Base-by-base conservation (phyloP, 2,797 vertebrate species). In the Tragelaphus eurycerus region DNA sequence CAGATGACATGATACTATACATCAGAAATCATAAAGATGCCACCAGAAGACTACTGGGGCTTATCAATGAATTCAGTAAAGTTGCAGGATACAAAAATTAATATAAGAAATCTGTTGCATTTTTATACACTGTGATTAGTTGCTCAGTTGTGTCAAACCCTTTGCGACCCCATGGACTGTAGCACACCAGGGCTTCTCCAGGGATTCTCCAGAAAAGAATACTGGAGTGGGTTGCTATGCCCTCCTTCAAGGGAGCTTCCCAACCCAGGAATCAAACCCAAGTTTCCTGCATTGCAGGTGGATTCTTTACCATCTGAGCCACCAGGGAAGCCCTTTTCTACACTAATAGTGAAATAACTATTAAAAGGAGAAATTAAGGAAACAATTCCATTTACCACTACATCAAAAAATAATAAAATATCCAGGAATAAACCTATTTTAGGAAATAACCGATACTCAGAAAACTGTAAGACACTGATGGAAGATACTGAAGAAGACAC, bases 141-240 rank as follows among this genome's bases (percentile, higher is more conserved):
- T 3, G 0, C n/a, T 71, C n/a, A 38, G 64, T 71, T 1, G 0
- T 71, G n/a, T 11, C 19, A 71, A 71, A 38, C 64, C 38, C 64
- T 71, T 23, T 71, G n/a, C 0, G 4, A 38, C n/a, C 9, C 64
- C 10, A 71, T 23, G 2, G 64, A 71, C n/a, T 23, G 4, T 23
- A 71, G n/a, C 64, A n/a, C n/a, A 71, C n/a, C 19, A 71, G n/a
- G 10, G 19, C n/a, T 38, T 71, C 64, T 71, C 60, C 60, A 62
- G 29, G 60, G 6, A 15, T 62, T 62, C 29, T 62, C n/a, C n/a
- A 38, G 64, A 3, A 71, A 23, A 38, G 5, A 38, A 11, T 71
- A 71, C 64, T 71, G 3, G 9, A 71, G 64, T 71, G n/a, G 64
- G 64, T 71, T 71, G 64, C n/a, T 71, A 38, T 71, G 64, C 10